Conservation (phyloP, 2,888 invertebrate genomes). For the Cryptocheilus praepositus region DNA sequence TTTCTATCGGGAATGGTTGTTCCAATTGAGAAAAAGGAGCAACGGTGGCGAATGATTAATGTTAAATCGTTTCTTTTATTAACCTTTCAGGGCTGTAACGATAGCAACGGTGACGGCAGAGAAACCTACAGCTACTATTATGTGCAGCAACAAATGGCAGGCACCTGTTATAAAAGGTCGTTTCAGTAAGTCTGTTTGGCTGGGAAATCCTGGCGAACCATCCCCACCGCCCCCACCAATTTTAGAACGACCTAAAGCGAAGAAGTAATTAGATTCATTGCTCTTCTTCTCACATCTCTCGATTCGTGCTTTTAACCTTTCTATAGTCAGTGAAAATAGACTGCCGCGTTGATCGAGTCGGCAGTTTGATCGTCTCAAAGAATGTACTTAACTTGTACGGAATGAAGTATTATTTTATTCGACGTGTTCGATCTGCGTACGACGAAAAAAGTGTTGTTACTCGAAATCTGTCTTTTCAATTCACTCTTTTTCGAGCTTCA, state of each 20-base stretch:
- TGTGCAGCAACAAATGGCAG: conserved; percentile 69
- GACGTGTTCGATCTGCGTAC: too few species aligned
- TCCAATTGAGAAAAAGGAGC: neutral
- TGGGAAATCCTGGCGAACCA: conserved; percentile 68
- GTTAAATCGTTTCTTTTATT: conserved; percentile 40
- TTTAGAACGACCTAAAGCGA: conserved; percentile 59
- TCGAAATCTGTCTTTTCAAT: too few species aligned
- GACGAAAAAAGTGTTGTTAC: too few species aligned
- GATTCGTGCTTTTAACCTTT: too few species aligned
- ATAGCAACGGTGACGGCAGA: conserved; percentile 62
- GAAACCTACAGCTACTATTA: conserved; percentile 59
- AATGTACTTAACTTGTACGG: too few species aligned
- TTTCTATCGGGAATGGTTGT: neutral
- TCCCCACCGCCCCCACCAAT: conserved; percentile 62
- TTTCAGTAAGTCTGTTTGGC: conserved; percentile 70
- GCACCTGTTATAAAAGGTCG: conserved; percentile 71
- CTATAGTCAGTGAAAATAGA: too few species aligned
- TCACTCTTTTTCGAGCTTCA: too few species aligned
- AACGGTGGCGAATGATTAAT: conserved; percentile 2
- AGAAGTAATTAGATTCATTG: conserved; percentile 56
- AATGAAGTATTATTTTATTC: too few species aligned
- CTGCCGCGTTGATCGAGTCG: too few species aligned
- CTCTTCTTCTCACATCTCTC: neutral
- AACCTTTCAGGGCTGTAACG: conserved; percentile 65
- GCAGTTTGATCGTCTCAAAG: too few species aligned